Percentiles rank a stretch among this genome's conserved stretches.
phyloP scores from a whole-genome alignment of 1,140 invertebrate genomes.

The Drosophila erecta region DNA sequence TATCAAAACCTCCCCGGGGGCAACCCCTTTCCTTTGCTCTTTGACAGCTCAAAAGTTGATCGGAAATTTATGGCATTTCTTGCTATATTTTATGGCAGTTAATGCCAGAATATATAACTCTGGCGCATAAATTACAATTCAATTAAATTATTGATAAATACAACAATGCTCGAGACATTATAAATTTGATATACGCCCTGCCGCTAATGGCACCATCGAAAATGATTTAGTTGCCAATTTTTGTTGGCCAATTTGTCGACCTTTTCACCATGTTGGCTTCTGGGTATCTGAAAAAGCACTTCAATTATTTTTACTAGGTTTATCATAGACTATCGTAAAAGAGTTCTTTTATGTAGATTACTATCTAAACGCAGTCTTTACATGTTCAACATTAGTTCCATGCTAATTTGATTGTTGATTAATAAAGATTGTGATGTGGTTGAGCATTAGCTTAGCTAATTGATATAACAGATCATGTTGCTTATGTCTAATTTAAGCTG shows the following conservation, averaged over 20 bases:
- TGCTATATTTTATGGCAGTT: slow-evolving; percentile 49
- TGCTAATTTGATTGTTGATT: slow-evolving; percentile 52
- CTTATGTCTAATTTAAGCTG: slow-evolving; percentile 36
- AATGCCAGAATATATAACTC: slow-evolving; percentile 38
- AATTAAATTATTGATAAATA: slow-evolving; percentile 44
- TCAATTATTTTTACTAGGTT: background rate
- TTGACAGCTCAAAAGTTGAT: slow-evolving; percentile 48
- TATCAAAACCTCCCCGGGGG: slow-evolving; percentile 16
- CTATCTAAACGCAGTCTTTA: slow-evolving; percentile 35
- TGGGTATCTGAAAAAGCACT: slow-evolving; percentile 12
- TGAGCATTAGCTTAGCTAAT: slow-evolving; percentile 36
- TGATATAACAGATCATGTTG: slow-evolving; percentile 28
- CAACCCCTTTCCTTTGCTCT: slow-evolving; percentile 9
- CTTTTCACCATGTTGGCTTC: slow-evolving; percentile 38
- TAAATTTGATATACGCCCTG: slow-evolving; percentile 38
- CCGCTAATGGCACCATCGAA: slow-evolving; percentile 62
- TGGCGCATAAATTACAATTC: slow-evolving; percentile 61
- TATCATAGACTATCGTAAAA: slow-evolving; percentile 26
- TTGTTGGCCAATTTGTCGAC: slow-evolving; percentile 8
- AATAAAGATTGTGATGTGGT: slow-evolving; percentile 42
- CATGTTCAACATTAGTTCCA: slow-evolving; percentile 38
- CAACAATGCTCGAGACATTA: slow-evolving; percentile 38
- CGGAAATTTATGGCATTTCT: slow-evolving; percentile 41
- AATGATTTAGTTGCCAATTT: slow-evolving; percentile 59
- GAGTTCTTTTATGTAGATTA: slow-evolving; percentile 25